Base-by-base conservation (phyloP, 2,888 invertebrate genomes). In the Podabrus alpinus region DNA sequence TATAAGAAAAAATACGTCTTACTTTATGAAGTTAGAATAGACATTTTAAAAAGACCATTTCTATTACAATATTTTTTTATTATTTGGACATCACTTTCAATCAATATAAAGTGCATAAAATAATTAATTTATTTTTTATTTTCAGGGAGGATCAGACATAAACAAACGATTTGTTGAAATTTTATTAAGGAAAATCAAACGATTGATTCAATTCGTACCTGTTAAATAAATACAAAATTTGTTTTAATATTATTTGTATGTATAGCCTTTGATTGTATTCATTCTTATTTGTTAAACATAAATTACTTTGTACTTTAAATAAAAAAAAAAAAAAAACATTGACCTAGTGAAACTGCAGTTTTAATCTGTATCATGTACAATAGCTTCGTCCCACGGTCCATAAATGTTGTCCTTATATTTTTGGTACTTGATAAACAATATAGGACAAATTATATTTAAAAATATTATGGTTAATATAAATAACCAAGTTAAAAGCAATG, bases 311-410 rank as follows among this genome's bases (percentile, higher is more conserved):
- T 15, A 25, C 45, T n/a, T 67, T 15, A 15, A 67, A 67, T 67
- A 25, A 16, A 67, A 25, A 25, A 15, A 25, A 67, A 67, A 29
- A 25, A 16, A 67, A 25, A 25, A 15, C 15, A 29, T 29, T 67
- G n/a, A 67, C 16, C 15, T 9, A 62, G 5, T 5, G 11, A 15
- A 25, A 60, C 60, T 73, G 71, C 15, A 21, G 17, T 60, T 29
- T 25, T 71, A 64, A 82, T 90, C 90, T 0, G 90, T 88, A 87
- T 92, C 91, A 83, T 91, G 91, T 78, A 93, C 92, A 81, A 95
- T 88, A 11, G 98, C 98, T 85, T 99, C 98, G 86, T 98, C 98
- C 98, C 98, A 99, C 0, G 98, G 98, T 0, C 98, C 98, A 87
- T 98, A 94, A 78, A 97, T 98, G 86, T 97, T 98, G 83, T 94